Evolutionary conservation across 2,113 vertebrate species (phyloP), one percentile per base, ranked within the genome.

Genomic region (Microtus richardsoni): DNA sequence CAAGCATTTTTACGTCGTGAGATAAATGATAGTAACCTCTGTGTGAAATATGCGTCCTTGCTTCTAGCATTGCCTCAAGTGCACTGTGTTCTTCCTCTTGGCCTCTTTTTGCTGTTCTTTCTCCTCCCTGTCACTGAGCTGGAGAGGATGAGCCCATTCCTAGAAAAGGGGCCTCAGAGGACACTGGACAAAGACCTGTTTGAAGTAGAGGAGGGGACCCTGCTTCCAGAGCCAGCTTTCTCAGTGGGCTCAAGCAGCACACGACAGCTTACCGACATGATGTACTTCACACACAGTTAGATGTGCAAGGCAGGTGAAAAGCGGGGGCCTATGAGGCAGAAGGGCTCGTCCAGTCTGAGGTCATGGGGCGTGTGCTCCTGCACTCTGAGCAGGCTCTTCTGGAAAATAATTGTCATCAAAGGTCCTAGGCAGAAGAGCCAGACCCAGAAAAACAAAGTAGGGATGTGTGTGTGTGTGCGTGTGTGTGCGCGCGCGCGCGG

Each of bases 271-370:
- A 2, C 16, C 17, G 19, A 30, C 24, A 28, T 41, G 39, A 10
- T 2, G 26, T 28, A 28, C 58, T 2, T 84, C 10, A 30, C 73
- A 0, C 0, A 2, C 41, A 0, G n/a, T 12, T 7, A 33, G 33
- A 13, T n/a, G 3, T 13, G 0, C 17, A 58, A 8, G 33, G 19
- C 7, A 33, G 7, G 4, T 2, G 58, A 49, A 85, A 52, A 6
- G 52, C 64, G 54, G 39, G n/a, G 64, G 30, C 10, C 36, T 52
- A 4, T 3, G 6, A 62, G 30, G 30, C 49, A 33, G 54, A 39
- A 86, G 62, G 12, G 21, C 62, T 64, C 7, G 2, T 54, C 36
- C 33, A 8, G 47, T 2, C 58, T 82, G 74, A 21, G 64, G 19
- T 68, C 84, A 28, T 14, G 28, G n/a, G 33, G 26, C 0, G 0